phyloP scores from a whole-genome alignment of 2,113 vertebrate species.

The Scartelaos histophorus region DNA sequence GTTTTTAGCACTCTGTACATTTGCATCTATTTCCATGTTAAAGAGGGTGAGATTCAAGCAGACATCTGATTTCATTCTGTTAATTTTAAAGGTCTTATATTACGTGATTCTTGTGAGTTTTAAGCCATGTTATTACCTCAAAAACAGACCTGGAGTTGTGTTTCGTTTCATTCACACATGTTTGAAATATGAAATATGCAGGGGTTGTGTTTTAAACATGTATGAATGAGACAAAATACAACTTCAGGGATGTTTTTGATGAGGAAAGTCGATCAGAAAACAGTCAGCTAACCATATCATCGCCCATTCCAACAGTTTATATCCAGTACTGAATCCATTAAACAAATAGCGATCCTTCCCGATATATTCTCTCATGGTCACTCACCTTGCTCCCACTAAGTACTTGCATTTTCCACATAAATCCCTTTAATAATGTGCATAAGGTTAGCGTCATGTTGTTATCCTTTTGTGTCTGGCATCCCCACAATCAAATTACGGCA shows the following conservation, averaged over 20 bases:
- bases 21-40: not conserved
- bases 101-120: too few relatives aligned
- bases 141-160: too few relatives aligned
- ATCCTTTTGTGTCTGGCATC: not conserved
- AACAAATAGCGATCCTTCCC: not conserved
- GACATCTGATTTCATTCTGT: not conserved
- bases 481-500: constrained; percentile 4
- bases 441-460: not conserved
- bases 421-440: not conserved
- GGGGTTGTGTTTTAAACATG: too few relatives aligned
- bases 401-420: not conserved
- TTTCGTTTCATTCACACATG: too few relatives aligned
- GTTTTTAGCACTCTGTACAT: not conserved
- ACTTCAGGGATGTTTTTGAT: too few relatives aligned
- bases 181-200: too few relatives aligned
- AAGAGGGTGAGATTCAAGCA: not conserved
- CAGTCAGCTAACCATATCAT: too few relatives aligned
- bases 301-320: not conserved
- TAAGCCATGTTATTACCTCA: too few relatives aligned
- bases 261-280: too few relatives aligned
- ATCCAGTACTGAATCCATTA: not conserved
- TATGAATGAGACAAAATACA: too few relatives aligned
- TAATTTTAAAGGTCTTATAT: too few relatives aligned
- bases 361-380: not conserved
- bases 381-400: not conserved